phyloP scores from a whole-genome alignment of 2,797 vertebrate species.

The Fringilla coelebs region DNA sequence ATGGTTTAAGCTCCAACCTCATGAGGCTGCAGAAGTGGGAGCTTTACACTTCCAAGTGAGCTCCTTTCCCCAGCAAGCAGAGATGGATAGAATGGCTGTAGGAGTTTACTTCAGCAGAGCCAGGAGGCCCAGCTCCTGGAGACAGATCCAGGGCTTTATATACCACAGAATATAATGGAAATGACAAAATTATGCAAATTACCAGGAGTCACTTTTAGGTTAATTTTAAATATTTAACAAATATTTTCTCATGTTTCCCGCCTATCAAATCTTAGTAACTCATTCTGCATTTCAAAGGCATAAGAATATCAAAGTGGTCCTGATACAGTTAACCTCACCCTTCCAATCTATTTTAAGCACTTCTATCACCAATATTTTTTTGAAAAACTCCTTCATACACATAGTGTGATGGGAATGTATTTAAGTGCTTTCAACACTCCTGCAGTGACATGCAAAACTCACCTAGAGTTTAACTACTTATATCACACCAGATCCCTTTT shows the following conservation, averaged over 20 bases:
- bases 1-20: conserved; percentile 11
- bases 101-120: background rate
- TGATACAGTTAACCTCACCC: background rate
- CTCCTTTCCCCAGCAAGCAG: background rate
- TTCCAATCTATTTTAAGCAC: background rate
- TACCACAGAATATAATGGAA: background rate
- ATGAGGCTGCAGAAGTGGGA: background rate
- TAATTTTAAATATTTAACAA: background rate
- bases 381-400: background rate
- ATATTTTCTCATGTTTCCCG: background rate
- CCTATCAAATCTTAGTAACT: background rate
- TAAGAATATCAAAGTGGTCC: background rate
- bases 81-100: background rate
- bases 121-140: background rate
- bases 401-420: background rate
- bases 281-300: background rate
- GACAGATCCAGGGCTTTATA: background rate
- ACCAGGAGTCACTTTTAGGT: background rate
- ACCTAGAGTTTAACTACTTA: background rate
- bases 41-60: background rate
- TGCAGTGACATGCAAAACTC: background rate
- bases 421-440: conserved; percentile 8
- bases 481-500: background rate
- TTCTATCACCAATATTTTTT: background rate
- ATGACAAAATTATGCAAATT: background rate